These are phyloP conservation scores for Istiophorus platypterus DNA, from an alignment of 2,113 vertebrate species.

Conservation along the genomic window DNA sequence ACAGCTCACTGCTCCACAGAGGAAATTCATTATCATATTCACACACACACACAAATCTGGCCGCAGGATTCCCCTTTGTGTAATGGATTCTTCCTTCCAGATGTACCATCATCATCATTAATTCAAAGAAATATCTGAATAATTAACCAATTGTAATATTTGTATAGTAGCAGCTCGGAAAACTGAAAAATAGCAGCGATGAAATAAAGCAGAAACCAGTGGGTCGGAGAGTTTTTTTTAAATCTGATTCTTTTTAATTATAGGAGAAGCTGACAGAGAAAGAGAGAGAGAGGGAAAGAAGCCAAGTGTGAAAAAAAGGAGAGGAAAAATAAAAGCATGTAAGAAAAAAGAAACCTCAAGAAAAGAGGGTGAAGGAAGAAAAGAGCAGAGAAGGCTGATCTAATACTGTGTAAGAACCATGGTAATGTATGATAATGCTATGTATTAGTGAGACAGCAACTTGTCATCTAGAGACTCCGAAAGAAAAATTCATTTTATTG, in stretches of 20 bases:
- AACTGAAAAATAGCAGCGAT: neutral
- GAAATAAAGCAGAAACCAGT: neutral
- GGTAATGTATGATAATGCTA: neutral
- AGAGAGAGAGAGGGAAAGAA: too few relatives aligned
- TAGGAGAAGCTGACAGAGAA: neutral
- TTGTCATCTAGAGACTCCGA: neutral
- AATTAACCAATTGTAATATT: conserved; percentile 24
- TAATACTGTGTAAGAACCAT: too few relatives aligned
- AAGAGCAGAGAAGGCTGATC: too few relatives aligned
- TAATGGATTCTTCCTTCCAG: neutral
- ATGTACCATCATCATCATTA: neutral
- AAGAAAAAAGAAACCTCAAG: too few relatives aligned
- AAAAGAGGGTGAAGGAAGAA: too few relatives aligned
- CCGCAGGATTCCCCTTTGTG: neutral
- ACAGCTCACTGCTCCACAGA: conserved; percentile 41
- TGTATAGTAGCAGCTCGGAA: neutral
- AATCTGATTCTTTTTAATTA: neutral
- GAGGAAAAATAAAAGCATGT: too few relatives aligned
- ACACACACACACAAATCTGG: neutral
- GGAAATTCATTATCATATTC: conserved; percentile 45
- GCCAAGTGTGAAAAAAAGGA: too few relatives aligned
- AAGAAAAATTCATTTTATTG: neutral
- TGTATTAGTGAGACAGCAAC: neutral
- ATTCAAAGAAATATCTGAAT: conserved; percentile 26
- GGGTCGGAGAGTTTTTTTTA: neutral